Evolutionary conservation across 2,797 vertebrate species (phyloP).

Genomic region (Acanthornis magna): DNA sequence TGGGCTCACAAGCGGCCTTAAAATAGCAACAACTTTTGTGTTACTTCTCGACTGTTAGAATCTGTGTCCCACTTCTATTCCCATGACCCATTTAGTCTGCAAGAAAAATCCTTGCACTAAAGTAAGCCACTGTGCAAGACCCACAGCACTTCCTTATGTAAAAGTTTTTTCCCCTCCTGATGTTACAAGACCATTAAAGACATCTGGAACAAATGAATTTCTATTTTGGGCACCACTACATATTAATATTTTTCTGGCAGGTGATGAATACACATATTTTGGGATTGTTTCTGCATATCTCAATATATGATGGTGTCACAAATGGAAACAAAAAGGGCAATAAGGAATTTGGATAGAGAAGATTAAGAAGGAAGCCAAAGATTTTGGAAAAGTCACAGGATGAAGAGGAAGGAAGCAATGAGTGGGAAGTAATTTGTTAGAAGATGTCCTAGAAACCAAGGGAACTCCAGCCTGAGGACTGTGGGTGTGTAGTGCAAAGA

Average conservation of each 20-base stretch:
- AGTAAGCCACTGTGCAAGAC: not conserved
- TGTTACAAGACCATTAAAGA: not conserved
- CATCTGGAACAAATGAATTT: not conserved
- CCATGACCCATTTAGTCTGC: not conserved
- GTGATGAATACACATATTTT: not conserved
- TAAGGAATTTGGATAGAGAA: not conserved
- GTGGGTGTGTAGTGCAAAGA: not conserved
- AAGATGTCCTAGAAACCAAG: not conserved
- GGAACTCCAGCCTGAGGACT: not conserved
- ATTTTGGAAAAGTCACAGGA: not conserved
- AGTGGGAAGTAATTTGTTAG: not conserved
- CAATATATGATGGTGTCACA: not conserved
- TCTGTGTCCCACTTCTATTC: not conserved
- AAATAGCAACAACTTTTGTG: not conserved
- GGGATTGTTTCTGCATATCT: not conserved
- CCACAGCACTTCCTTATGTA: not conserved
- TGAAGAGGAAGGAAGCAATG: not conserved
- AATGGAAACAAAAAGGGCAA: not conserved
- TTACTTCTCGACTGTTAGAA: not conserved
- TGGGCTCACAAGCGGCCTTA: not conserved
- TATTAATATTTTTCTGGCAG: not conserved
- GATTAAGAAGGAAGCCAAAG: not conserved
- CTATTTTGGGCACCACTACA: not conserved
- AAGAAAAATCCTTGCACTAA: not conserved
- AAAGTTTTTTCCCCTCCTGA: not conserved